Percentiles rank a stretch among this genome's conserved stretches.
These are phyloP conservation scores for Diceros bicornis DNA, from an alignment of 2,797 vertebrate species.

Conservation along the genomic window DNA sequence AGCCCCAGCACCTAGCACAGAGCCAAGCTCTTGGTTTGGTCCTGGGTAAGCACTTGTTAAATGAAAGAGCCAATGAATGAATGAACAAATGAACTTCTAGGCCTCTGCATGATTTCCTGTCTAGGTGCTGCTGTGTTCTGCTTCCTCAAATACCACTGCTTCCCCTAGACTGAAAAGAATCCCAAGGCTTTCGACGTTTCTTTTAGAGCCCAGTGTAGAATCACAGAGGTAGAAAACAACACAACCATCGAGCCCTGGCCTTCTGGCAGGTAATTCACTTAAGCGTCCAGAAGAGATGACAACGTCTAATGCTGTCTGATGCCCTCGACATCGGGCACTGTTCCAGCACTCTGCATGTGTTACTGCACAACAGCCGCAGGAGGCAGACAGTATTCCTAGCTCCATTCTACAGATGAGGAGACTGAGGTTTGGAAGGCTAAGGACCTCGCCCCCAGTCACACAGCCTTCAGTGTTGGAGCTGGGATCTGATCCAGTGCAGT, in stretches of 20 bases:
- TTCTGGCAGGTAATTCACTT: not conserved
- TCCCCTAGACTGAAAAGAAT: not conserved
- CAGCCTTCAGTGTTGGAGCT: not conserved
- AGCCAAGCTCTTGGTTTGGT: not conserved
- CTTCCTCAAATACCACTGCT: not conserved
- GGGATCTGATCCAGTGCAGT: not conserved
- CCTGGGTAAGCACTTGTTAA: not conserved
- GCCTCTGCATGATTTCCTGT: not conserved
- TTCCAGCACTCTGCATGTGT: not conserved
- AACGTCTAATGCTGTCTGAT: fast-evolving
- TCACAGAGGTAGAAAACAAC: not conserved
- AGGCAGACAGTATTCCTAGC: not conserved
- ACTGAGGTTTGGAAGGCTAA: not conserved
- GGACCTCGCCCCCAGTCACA: not conserved
- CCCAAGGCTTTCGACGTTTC: not conserved
- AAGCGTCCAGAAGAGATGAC: not conserved
- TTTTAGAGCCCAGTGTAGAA: not conserved
- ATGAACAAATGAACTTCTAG: not conserved
- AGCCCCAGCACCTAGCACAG: not conserved
- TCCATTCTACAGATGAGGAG: not conserved
- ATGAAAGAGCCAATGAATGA: not conserved
- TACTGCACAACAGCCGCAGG: no score
- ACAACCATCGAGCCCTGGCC: no score
- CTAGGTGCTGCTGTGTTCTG: not conserved
- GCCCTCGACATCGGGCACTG: not conserved